Evolutionary conservation across 2,888 invertebrate genomes (phyloP).

Genomic region (Prosopocoilus inquinatus): DNA sequence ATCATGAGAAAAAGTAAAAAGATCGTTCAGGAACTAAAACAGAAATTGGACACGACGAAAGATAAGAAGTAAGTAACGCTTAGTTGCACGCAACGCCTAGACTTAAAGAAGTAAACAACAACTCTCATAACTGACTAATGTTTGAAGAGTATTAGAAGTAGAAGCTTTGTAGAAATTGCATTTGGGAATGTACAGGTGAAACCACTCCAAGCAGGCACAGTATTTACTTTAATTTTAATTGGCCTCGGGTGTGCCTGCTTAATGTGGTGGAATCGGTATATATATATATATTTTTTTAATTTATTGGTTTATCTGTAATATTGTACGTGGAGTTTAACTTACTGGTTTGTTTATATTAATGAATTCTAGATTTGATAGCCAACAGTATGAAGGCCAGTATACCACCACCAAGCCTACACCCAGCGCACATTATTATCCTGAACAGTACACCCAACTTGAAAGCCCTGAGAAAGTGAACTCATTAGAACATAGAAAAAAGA

Average conservation of each 20-base stretch:
- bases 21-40: constrained; percentile 19
- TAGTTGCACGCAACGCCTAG: background rate
- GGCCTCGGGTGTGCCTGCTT: too few species aligned
- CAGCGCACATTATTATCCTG: constrained; percentile 36
- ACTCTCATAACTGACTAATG: too few species aligned
- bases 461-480: constrained; percentile 50
- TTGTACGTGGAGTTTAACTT: too few species aligned
- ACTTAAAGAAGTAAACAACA: too few species aligned
- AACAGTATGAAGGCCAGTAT: constrained; percentile 23
- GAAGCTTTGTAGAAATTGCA: too few species aligned
- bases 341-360: background rate
- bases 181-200: too few species aligned
- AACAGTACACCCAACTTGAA: constrained; percentile 46
- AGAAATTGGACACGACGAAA: constrained; percentile 14
- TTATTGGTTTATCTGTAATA: too few species aligned
- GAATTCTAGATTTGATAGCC: constrained; percentile 27
- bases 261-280: too few species aligned
- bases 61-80: background rate
- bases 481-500: constrained; percentile 43
- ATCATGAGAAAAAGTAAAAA: constrained; percentile 18
- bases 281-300: too few species aligned
- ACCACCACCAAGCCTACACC: constrained; percentile 17
- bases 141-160: too few species aligned
- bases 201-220: too few species aligned
- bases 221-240: too few species aligned